Percentiles rank a stretch among this genome's conserved stretches.
Evolutionary conservation across 2,888 invertebrate species (phyloP).

Genomic region (Diaphora mendica): DNA sequence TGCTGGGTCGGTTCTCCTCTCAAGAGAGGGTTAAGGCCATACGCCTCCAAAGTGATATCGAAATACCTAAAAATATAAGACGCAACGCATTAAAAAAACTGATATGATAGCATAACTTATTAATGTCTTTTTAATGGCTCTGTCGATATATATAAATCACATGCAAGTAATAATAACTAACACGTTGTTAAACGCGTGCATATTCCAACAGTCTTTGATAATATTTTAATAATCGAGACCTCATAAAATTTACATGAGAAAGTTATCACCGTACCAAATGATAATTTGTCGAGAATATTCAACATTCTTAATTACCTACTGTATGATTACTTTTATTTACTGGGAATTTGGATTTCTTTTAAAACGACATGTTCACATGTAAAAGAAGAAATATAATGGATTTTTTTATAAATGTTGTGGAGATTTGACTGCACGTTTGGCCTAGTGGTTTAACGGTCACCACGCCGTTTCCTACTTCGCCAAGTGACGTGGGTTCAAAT

Average conservation of each 20-base stretch:
- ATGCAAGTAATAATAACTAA: neutral
- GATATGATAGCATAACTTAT: neutral
- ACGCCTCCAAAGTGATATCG: neutral
- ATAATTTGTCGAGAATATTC: neutral
- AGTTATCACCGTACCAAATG: neutral
- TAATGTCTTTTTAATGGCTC: neutral
- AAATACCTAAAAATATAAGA: neutral
- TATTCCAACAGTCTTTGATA: neutral
- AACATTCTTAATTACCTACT: neutral
- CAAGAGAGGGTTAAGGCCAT: too few species aligned
- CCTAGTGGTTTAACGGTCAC: too few species aligned
- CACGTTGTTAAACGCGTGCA: constrained; percentile 3
- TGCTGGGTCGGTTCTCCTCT: too few species aligned
- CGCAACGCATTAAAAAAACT: neutral
- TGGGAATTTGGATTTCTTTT: neutral
- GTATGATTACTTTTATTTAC: neutral
- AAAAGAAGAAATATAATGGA: neutral
- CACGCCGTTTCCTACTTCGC: too few species aligned
- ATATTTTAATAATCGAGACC: constrained; percentile 7
- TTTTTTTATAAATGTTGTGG: too few species aligned
- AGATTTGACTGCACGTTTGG: too few species aligned
- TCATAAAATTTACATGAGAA: constrained; percentile 1
- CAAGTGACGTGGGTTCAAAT: too few species aligned
- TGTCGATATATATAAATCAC: neutral
- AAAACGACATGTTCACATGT: neutral